Evolutionary conservation across 2,113 vertebrate species (phyloP).

Genomic region (Carassius auratus): DNA sequence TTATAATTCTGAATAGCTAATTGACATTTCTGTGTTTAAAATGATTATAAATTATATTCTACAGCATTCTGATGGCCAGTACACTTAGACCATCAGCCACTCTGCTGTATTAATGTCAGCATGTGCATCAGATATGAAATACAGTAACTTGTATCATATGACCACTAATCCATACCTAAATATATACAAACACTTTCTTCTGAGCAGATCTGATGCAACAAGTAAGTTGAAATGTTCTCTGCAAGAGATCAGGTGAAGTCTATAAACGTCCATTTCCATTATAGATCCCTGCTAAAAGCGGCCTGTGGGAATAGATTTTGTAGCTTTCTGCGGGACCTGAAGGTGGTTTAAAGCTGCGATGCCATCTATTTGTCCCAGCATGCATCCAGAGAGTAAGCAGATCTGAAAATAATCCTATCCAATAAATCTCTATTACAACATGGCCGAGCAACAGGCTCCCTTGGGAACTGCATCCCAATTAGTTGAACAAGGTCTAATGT

Average conservation of each 20-base stretch:
- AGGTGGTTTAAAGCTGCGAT: neutral
- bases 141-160: neutral
- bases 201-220: neutral
- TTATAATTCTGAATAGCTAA: neutral
- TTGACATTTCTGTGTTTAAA: neutral
- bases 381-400: conserved; percentile 34
- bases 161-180: neutral
- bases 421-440: conserved; percentile 46
- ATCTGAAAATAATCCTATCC: conserved; percentile 49
- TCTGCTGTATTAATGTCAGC: neutral
- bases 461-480: conserved; percentile 50
- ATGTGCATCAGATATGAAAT: neutral
- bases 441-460: conserved; percentile 22
- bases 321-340: neutral
- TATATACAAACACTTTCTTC: neutral
- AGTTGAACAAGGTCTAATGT: conserved; percentile 42
- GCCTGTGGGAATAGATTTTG: conserved; percentile 6
- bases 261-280: conserved; percentile 16
- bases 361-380: conserved; percentile 32
- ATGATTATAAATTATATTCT: neutral
- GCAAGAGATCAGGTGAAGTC: neutral
- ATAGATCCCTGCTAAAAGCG: neutral
- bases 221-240: neutral
- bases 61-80: neutral
- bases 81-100: neutral